phyloP scores from a whole-genome alignment of 2,888 invertebrate species.

The Melinaea marsaeus region DNA sequence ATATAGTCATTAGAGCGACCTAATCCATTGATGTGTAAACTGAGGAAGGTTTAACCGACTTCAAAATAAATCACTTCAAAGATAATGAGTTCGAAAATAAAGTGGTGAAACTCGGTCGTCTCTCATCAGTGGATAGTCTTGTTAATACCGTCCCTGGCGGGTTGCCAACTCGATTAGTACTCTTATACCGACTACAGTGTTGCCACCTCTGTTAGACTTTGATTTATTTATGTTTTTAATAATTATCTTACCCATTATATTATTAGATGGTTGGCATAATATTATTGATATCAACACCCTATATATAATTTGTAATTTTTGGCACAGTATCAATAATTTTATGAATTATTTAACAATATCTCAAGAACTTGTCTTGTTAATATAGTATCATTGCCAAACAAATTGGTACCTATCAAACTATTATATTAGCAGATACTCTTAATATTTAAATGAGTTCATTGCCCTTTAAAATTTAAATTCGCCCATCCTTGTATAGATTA shows the following conservation, averaged over 20 bases:
- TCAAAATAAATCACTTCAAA: conserved; percentile 72
- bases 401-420: background rate
- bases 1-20: conserved; percentile 67
- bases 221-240: conserved; percentile 35
- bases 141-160: conserved; percentile 53
- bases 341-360: conserved; percentile 53
- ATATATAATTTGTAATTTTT: conserved; percentile 40
- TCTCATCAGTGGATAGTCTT: conserved; percentile 59
- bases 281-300: conserved; percentile 29
- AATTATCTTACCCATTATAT: conserved; percentile 37
- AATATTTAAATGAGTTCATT: conserved; percentile 15
- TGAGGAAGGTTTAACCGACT: conserved; percentile 40
- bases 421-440: background rate
- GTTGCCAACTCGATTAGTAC: conserved; percentile 61
- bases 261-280: conserved; percentile 36
- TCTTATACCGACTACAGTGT: conserved; percentile 48
- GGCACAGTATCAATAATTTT: conserved; percentile 60
- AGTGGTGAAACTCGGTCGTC: conserved; percentile 65
- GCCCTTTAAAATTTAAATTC: conserved; percentile 24
- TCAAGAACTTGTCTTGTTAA: conserved; percentile 43
- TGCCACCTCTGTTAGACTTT: conserved; percentile 44
- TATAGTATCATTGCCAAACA: conserved; percentile 27
- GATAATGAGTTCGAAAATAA: conserved; percentile 76
- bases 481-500: conserved; percentile 51
- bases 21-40: conserved; percentile 62